phyloP scores from a whole-genome alignment of 1,140 invertebrate genomes.

The fruit fly (Drosophila melanogaster) region Release_6_plus_ISO1_MT NT_037436.4:12998001-12998500 shows the following conservation, averaged over 20 bases:
- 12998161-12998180: conserved; percentile 73
- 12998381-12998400: conserved; percentile 19
- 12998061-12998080: conserved; percentile 74
- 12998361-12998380: conserved; percentile 66
- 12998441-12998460: conserved; percentile 22
- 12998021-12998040: conserved; percentile 20
- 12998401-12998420: conserved; percentile 12
- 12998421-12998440: conserved; percentile 22
- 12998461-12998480: conserved; percentile 61
- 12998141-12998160: conserved; percentile 42
- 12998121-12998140: conserved; percentile 53
- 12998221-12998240: too few relatives aligned
- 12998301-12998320: conserved; percentile 66
- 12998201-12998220: conserved; percentile 32
- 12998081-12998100: conserved; percentile 61
- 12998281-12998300: conserved; percentile 58
- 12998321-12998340: conserved; percentile 58
- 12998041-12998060: conserved; percentile 32
- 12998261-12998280: conserved; percentile 59
- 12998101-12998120: conserved; percentile 69
- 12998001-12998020: background rate
- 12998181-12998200: conserved; percentile 56
- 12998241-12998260: conserved; percentile 47
- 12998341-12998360: conserved; percentile 61
- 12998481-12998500: conserved; percentile 74